Conservation (phyloP, 2,113 vertebrate species). For the Melanerpes aurifrons region DNA sequence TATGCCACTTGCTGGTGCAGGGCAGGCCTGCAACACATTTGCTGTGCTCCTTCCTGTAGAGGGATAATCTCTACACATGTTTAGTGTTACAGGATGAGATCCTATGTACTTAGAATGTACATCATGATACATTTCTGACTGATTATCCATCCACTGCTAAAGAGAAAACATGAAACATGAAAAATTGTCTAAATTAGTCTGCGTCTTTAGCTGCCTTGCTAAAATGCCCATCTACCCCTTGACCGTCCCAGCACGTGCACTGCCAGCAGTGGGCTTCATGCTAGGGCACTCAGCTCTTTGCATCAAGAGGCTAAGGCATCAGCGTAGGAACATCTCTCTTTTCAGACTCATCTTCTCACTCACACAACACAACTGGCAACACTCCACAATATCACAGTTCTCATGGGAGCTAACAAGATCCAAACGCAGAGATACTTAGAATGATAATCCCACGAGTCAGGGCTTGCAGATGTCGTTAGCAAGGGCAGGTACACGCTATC, state of each 20-base stretch:
- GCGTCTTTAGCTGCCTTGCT: conserved; percentile 79
- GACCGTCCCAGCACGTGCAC: conserved; percentile 69
- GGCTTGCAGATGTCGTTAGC: background rate
- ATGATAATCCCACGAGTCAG: conserved; percentile 45
- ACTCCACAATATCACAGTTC: conserved; percentile 51
- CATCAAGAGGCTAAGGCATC: conserved; percentile 74
- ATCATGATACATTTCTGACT: conserved; percentile 14
- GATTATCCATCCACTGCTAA: conserved; percentile 56
- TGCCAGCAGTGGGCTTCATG: conserved; percentile 76
- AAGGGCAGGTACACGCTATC: background rate
- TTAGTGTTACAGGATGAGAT: conserved; percentile 61
- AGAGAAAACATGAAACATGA: conserved; percentile 44
- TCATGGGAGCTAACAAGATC: conserved; percentile 62
- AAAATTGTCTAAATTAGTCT: conserved; percentile 64
- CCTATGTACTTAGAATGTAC: conserved; percentile 20
- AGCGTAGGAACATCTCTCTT: conserved; percentile 46
- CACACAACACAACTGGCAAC: background rate
- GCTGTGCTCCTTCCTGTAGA: background rate
- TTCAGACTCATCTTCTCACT: conserved; percentile 54
- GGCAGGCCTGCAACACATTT: background rate
- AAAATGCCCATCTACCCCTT: conserved; percentile 74
- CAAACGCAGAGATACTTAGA: conserved; percentile 17
- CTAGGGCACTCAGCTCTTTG: conserved; percentile 12
- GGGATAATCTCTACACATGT: background rate
- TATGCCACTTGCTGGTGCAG: background rate